Base-by-base conservation (phyloP, 1,140 invertebrate species). In the Gryon sp. region DNA sequence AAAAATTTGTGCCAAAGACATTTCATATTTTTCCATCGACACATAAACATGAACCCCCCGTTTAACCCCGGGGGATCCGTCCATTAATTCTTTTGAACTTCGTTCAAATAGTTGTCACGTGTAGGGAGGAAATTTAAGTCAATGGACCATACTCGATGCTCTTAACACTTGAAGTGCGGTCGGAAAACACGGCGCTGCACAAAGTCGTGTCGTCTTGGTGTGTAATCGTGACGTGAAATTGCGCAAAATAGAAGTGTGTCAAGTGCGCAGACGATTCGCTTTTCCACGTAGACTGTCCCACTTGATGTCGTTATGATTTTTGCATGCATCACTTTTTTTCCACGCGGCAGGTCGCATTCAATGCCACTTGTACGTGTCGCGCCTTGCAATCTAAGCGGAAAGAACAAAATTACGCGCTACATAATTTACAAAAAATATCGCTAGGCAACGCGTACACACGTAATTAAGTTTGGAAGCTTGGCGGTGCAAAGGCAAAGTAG, bases 381-480 rank as follows among this genome's bases (percentile, higher is more conserved):
- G 53, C 36, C 24, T 14, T 24, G 62, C 62, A 66, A 50, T 53
- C 46, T 62, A 68, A 68, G 72, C 72, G 30, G 52, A 57, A 68
- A n/a, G n/a, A n/a, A n/a, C n/a, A n/a, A 57, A 63, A 45, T 68
- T 24, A 65, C 62, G 40, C 14, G 59, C 32, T 24, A 48, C 50
- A 55, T 66, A 65, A 60, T 78, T 70, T 55, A 65, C n/a, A n/a
- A n/a, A 60, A 74, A 74, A 62, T 74, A 74, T 69, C 63, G 45
- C 43, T 20, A 46, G 53, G n/a, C 68, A 55, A 52, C 59, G 57
- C 76, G 62, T 75, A 79, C 69, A 79, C 80, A 70, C 70, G 76
- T 81, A 81, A 85, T 85, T 83, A 80, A 78, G 79, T 82, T 77
- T 41, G 72, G 60, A 69, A 57, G 40, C 52, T 45, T 68, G 68